Evolutionary conservation across 2,113 vertebrate species (phyloP).

Genomic region (Muscicapa adusta): DNA sequence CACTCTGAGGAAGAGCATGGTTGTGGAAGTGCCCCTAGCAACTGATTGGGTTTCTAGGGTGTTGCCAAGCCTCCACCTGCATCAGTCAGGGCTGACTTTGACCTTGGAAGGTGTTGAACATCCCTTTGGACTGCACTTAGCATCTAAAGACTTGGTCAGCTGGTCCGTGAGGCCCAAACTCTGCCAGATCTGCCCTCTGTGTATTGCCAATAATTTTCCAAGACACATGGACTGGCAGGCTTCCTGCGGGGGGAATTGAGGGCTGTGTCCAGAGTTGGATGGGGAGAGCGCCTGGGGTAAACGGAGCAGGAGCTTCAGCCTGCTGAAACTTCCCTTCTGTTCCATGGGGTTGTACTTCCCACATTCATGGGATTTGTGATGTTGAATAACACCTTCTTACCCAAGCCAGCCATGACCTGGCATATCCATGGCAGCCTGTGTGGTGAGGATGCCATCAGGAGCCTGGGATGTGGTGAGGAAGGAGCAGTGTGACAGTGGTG

Average conservation of each 20-base stretch:
- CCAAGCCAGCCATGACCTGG: neutral
- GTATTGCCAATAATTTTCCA: neutral
- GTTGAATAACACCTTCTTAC: neutral
- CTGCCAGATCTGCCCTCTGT: neutral
- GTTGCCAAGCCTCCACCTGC: neutral
- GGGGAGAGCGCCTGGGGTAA: accelerated
- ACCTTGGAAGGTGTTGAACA: neutral
- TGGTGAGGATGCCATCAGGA: neutral
- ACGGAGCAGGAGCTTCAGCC: neutral
- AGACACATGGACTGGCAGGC: accelerated
- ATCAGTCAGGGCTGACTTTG: neutral
- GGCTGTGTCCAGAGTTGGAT: neutral
- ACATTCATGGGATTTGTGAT: neutral
- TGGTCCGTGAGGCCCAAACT: accelerated
- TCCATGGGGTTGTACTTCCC: neutral
- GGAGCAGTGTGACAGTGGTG: neutral
- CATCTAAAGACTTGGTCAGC: neutral
- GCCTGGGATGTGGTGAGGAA: neutral
- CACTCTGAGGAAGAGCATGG: neutral
- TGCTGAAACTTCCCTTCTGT: accelerated
- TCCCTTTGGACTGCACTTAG: neutral
- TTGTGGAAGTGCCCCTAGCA: neutral
- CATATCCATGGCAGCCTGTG: neutral
- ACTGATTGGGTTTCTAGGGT: neutral
- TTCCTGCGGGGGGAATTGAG: accelerated